These are phyloP conservation scores for Catocala fraxini DNA, from an alignment of 2,888 invertebrate species.

Conservation along the genomic window DNA sequence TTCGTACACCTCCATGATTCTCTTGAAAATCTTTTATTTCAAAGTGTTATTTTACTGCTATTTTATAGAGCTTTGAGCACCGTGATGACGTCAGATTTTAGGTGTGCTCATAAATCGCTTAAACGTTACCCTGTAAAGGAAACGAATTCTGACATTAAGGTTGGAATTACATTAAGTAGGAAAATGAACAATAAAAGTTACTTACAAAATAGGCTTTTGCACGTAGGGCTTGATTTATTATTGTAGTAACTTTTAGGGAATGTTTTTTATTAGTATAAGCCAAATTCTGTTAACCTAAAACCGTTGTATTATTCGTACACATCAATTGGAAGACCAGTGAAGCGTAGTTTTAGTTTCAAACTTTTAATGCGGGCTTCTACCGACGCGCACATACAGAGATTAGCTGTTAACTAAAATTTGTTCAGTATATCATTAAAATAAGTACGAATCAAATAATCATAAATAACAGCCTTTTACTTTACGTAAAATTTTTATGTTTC, in stretches of 20 bases:
- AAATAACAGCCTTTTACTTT: no score
- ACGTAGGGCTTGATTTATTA: conserved; percentile 37
- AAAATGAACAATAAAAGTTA: conserved; percentile 43
- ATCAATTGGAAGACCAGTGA: conserved; percentile 45
- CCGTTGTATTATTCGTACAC: conserved; percentile 23
- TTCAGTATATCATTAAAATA: background rate
- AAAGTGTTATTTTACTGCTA: conserved; percentile 19
- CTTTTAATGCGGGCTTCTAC: conserved; percentile 53
- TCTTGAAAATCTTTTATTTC: conserved; percentile 16
- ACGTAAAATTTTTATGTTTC: no score
- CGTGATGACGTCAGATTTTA: conserved; percentile 33
- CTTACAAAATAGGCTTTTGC: conserved; percentile 33
- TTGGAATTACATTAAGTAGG: conserved; percentile 41
- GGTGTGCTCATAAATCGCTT: conserved; percentile 34
- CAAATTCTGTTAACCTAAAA: conserved; percentile 30
- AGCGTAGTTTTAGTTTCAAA: conserved; percentile 43
- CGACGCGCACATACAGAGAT: conserved; percentile 17
- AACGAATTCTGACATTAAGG: conserved; percentile 42
- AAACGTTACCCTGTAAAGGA: conserved; percentile 36
- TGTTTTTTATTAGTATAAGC: conserved; percentile 31
- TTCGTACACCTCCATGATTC: conserved; percentile 2
- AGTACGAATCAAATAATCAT: no score
- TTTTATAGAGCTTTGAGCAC: conserved; percentile 24
- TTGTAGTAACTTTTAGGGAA: conserved; percentile 29
- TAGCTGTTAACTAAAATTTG: conserved; percentile 9